These are phyloP conservation scores for Helicorthomorpha holstii DNA, from an alignment of 1,140 invertebrate genomes.

Conservation along the genomic window DNA sequence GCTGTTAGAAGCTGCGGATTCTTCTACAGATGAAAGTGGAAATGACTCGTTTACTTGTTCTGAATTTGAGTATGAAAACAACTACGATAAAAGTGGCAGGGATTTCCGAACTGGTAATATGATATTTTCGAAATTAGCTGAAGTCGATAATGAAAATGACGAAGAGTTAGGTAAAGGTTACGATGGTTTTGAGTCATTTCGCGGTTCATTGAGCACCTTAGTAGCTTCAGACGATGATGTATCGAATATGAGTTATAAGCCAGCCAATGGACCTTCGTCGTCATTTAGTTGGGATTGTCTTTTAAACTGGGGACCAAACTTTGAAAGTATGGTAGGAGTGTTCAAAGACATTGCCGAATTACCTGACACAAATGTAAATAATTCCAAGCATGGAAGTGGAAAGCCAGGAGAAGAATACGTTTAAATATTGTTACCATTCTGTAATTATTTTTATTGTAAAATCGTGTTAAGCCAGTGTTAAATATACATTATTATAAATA, in stretches of 20 bases:
- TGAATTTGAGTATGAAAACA: conserved; percentile 91
- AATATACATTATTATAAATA: too few species aligned
- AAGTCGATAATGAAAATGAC: conserved; percentile 31
- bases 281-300: conserved; percentile 82
- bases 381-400: conserved; percentile 13
- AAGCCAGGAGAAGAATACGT: conserved; percentile 23
- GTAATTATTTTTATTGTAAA: too few species aligned
- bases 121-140: conserved; percentile 50
- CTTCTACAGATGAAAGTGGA: conserved; percentile 82
- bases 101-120: conserved; percentile 32
- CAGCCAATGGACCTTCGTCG: conserved; percentile 54
- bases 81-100: conserved; percentile 42
- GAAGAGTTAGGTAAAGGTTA: conserved; percentile 36
- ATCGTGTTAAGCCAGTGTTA: too few species aligned
- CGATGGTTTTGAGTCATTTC: conserved; percentile 81
- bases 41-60: conserved; percentile 97
- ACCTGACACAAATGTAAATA: conserved; percentile 48
- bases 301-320: conserved; percentile 89
- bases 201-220: conserved; percentile 77
- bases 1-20: conserved; percentile 27
- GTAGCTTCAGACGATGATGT: conserved; percentile 78
- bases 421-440: conserved; percentile 11
- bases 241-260: conserved; percentile 41
- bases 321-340: conserved; percentile 82
- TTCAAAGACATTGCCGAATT: conserved; percentile 91